Percentiles rank a stretch among this genome's conserved stretches.
Conservation (phyloP, 2,113 vertebrate species). For the Pelecanoides urinatrix region DNA sequence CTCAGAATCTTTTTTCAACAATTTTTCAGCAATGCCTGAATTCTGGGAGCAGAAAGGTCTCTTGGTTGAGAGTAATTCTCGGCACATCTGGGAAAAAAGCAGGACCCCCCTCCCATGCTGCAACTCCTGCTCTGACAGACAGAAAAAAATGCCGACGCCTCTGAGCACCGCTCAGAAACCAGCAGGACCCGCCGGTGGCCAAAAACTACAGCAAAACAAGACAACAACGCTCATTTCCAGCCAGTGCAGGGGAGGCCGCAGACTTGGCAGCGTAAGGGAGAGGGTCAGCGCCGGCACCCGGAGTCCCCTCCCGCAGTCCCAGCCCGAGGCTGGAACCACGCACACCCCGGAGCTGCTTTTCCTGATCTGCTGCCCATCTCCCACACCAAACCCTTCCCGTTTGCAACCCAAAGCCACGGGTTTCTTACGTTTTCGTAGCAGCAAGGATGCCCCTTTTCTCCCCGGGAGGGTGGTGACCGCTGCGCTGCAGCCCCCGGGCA, state of each 20-base stretch:
- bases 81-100: background rate
- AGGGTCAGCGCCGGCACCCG: background rate
- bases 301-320: background rate
- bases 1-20: background rate
- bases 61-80: background rate
- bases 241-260: background rate
- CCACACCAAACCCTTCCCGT: background rate
- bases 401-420: background rate
- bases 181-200: fast-evolving
- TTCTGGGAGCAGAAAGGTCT: background rate
- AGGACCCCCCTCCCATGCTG: background rate
- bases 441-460: no score
- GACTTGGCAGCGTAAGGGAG: background rate
- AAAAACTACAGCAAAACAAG: background rate
- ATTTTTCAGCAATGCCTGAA: background rate
- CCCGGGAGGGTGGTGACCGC: fast-evolving
- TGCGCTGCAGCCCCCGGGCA: no score
- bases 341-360: background rate
- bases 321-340: background rate
- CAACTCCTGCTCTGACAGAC: background rate
- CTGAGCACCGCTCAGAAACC: background rate
- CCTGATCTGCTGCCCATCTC: background rate
- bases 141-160: background rate
- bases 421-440: background rate
- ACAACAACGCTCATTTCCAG: background rate